A percentile compares a stretch with the other conserved stretches of the same genome.
Evolutionary conservation across 2,113 vertebrate genomes (phyloP).

Genomic region (Atractosteus spatula): DNA sequence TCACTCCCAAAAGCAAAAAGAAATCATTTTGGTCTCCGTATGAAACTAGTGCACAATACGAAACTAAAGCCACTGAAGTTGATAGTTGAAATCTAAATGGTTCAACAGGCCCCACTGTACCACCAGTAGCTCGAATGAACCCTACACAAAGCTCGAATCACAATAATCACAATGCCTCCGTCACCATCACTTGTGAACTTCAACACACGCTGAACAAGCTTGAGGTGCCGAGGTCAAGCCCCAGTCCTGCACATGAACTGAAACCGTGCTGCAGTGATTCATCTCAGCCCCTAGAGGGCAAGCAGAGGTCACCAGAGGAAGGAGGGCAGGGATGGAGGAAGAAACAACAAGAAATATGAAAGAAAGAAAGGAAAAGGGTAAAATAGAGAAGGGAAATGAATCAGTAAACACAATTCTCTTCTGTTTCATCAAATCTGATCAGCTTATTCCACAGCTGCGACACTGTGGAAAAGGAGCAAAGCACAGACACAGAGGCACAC

Average conservation of each 20-base stretch:
- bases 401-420: slow-evolving; percentile 13
- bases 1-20: too few relatives aligned
- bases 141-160: too few relatives aligned
- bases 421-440: not conserved
- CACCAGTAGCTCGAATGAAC: too few relatives aligned
- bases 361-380: slow-evolving; percentile 18
- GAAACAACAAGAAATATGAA: slow-evolving; percentile 40
- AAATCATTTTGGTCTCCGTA: too few relatives aligned
- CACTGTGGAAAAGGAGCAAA: slow-evolving; percentile 16
- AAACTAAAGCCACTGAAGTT: too few relatives aligned
- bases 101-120: too few relatives aligned
- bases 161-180: too few relatives aligned
- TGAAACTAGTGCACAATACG: too few relatives aligned
- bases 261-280: slow-evolving; percentile 31
- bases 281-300: slow-evolving; percentile 46
- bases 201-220: too few relatives aligned
- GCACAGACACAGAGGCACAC: slow-evolving; percentile 14
- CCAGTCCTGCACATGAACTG: slow-evolving; percentile 14
- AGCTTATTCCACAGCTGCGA: slow-evolving; percentile 13
- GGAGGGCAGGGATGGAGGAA: slow-evolving; percentile 13
- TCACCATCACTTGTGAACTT: too few relatives aligned
- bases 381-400: slow-evolving; percentile 31
- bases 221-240: not conserved
- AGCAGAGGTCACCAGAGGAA: slow-evolving; percentile 43
- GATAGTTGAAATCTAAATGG: too few relatives aligned